Conservation (phyloP, 2,888 invertebrate species). For the Carcina quercana region DNA sequence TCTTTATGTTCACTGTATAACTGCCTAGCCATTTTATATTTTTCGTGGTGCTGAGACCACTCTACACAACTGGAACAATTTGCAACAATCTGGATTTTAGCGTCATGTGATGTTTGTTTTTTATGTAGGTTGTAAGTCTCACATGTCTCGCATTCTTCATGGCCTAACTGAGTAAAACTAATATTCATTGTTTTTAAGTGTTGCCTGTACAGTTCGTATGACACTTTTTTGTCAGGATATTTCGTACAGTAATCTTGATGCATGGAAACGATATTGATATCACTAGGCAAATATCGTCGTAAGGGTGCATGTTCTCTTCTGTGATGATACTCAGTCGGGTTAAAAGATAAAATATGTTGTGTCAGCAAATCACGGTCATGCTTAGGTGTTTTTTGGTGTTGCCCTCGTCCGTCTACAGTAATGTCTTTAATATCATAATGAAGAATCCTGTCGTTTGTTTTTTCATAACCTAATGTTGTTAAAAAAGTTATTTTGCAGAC, state of each 20-base stretch:
- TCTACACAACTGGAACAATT: not conserved
- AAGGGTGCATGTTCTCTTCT: constrained; percentile 20
- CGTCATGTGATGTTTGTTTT: constrained; percentile 9
- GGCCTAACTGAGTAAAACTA: constrained; percentile 18
- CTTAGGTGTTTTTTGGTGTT: constrained; percentile 15
- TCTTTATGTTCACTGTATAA: constrained; percentile 12
- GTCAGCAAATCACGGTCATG: constrained; percentile 16
- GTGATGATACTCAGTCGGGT: constrained; percentile 19
- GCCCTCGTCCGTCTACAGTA: constrained; percentile 7
- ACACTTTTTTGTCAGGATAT: constrained; percentile 8
- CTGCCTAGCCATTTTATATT: constrained; percentile 6
- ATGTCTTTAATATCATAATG: constrained; percentile 3
- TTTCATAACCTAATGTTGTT: constrained; percentile 14
- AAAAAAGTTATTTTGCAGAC: constrained; percentile 15
- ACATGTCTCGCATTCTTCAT: constrained; percentile 21
- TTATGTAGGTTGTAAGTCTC: constrained; percentile 13
- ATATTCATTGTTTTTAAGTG: constrained; percentile 19
- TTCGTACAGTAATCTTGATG: constrained; percentile 15
- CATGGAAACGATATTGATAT: constrained; percentile 16
- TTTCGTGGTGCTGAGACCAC: not conserved
- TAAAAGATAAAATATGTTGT: constrained; percentile 18
- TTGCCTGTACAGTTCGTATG: constrained; percentile 14
- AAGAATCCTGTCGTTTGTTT: constrained; percentile 15
- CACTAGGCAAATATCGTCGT: constrained; percentile 16
- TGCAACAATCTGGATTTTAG: not conserved